phyloP scores from a whole-genome alignment of 2,888 invertebrate genomes.

The Corbicula japonica region DNA sequence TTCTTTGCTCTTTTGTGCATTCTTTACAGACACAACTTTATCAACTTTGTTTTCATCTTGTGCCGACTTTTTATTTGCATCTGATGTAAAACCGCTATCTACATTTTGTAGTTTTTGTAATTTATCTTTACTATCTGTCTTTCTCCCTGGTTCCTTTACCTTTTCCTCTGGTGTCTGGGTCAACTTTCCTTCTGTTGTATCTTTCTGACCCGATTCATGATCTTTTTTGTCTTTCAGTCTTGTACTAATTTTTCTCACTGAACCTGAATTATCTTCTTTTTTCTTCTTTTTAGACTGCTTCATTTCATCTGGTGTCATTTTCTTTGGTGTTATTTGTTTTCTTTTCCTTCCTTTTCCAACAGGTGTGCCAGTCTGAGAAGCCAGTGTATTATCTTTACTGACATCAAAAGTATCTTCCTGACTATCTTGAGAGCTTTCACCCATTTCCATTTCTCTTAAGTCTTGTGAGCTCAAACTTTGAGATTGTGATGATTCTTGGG shows the following conservation, averaged over 20 bases:
- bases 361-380: background rate
- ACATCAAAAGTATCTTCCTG: background rate
- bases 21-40: background rate
- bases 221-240: slow-evolving; percentile 6
- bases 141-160: background rate
- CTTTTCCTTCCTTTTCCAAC: slow-evolving; percentile 57
- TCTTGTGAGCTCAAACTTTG: background rate
- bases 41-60: background rate
- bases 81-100: background rate
- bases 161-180: background rate
- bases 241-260: background rate
- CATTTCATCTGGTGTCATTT: slow-evolving; percentile 57
- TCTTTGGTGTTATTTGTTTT: slow-evolving; percentile 74
- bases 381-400: background rate
- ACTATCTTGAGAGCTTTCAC: background rate
- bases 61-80: background rate
- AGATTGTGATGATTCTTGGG: slow-evolving; percentile 1
- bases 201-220: background rate
- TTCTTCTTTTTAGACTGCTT: slow-evolving; percentile 31
- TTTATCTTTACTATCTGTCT: slow-evolving; percentile 7
- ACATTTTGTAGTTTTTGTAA: too few relatives aligned
- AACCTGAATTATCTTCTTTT: background rate
- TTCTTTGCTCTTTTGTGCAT: too few relatives aligned
- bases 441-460: background rate
- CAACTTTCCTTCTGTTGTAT: background rate